These are phyloP conservation scores for Euclidia mi DNA, from an alignment of 2,888 invertebrate genomes.

Conservation along the genomic window DNA sequence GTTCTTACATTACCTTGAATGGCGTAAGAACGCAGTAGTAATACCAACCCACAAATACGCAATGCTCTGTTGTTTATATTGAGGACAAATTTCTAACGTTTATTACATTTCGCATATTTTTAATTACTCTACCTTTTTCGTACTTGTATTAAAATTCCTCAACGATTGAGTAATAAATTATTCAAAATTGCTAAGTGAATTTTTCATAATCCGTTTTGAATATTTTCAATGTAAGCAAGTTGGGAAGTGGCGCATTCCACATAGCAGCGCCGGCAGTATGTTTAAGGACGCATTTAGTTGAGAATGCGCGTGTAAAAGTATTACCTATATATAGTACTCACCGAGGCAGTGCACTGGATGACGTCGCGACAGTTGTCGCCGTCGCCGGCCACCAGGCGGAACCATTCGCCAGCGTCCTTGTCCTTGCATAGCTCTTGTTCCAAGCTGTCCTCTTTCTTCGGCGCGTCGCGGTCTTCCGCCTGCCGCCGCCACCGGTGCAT, in stretches of 20 bases:
- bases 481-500: slow-evolving; percentile 91
- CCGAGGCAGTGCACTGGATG: slow-evolving; percentile 98
- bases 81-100: slow-evolving; percentile 56
- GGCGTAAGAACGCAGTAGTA: slow-evolving; percentile 45
- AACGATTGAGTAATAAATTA: slow-evolving; percentile 34
- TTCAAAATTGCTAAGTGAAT: slow-evolving; percentile 30
- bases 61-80: slow-evolving; percentile 57
- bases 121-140: slow-evolving; percentile 38
- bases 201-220: slow-evolving; percentile 32
- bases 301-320: slow-evolving; percentile 49
- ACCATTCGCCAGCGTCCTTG: slow-evolving; percentile 98
- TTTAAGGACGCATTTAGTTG: slow-evolving; percentile 41
- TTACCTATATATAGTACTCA: slow-evolving; percentile 84
- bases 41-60: slow-evolving; percentile 45
- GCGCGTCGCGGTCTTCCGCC: slow-evolving; percentile 88
- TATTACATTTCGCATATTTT: slow-evolving; percentile 49
- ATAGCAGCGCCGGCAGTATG: slow-evolving; percentile 13
- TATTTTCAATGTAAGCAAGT: slow-evolving; percentile 46
- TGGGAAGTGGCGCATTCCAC: slow-evolving; percentile 39
- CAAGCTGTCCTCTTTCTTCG: slow-evolving; percentile 96
- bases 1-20: slow-evolving; percentile 54
- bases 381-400: slow-evolving; percentile 96
- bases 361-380: slow-evolving; percentile 98
- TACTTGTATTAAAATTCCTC: slow-evolving; percentile 34
- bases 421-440: slow-evolving; percentile 97